A percentile compares a stretch with the other conserved stretches of the same genome.
phyloP scores from a whole-genome alignment of 2,888 invertebrate genomes.

The Drosophila cracens region DNA sequence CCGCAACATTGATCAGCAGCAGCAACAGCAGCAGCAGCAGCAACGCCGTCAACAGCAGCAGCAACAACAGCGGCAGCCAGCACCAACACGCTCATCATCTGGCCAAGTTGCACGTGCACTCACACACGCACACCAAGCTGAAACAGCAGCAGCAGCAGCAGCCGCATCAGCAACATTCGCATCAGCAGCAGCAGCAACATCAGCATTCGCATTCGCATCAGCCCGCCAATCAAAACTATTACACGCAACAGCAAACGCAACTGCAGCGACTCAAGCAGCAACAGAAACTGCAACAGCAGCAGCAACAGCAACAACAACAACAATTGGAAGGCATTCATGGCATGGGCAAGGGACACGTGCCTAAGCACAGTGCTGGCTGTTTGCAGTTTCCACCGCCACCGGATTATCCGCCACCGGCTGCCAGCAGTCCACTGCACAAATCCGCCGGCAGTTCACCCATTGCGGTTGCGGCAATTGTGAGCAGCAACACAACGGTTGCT shows the following conservation, averaged over 20 bases:
- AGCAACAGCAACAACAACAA: conserved; percentile 35
- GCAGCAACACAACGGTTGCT: conserved; percentile 22
- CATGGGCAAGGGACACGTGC: conserved; percentile 32
- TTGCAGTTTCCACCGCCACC: conserved; percentile 90
- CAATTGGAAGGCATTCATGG: conserved; percentile 56
- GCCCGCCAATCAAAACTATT: conserved; percentile 71
- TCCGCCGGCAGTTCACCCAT: conserved; percentile 41
- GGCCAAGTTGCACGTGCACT: conserved; percentile 46
- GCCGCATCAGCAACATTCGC: conserved; percentile 24
- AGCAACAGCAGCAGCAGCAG: conserved; percentile 5
- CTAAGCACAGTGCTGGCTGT: conserved; percentile 64
- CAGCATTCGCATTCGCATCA: conserved; percentile 60
- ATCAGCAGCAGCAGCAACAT: conserved; percentile 25
- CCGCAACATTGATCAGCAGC: conserved; percentile 12
- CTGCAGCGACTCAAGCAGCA: conserved; percentile 67
- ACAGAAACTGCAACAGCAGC: conserved; percentile 45
- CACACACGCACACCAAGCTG: conserved; percentile 44
- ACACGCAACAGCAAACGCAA: conserved; percentile 69
- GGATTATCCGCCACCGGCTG: conserved; percentile 86
- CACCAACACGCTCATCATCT: conserved; percentile 64
- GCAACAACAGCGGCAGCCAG: conserved; percentile 39
- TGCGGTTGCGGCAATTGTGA: conserved; percentile 42
- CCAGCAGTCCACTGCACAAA: conserved; percentile 32
- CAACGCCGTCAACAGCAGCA: conserved; percentile 23
- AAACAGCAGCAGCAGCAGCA: conserved; percentile 31